Percentiles rank a stretch among this genome's conserved stretches.
phyloP scores from a whole-genome alignment of 2,888 invertebrate species.

The Drosophila putrida region DNA sequence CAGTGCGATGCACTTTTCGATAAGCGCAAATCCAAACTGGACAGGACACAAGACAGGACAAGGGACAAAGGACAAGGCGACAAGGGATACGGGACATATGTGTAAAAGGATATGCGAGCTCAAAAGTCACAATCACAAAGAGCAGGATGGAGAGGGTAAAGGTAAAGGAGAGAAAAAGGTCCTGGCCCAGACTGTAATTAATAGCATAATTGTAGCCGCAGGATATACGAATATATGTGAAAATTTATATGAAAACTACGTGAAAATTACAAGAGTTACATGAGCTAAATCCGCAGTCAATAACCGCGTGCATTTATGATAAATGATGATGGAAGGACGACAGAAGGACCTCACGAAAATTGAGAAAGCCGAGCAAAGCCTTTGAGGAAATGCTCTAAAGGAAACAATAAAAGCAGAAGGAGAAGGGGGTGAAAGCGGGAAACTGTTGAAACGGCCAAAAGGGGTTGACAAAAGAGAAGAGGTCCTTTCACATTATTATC shows the following conservation, averaged over 20 bases:
- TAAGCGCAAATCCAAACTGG: conserved; percentile 55
- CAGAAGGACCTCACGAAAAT: conserved; percentile 1
- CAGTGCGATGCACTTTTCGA: conserved; percentile 76
- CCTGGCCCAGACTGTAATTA: conserved; percentile 57
- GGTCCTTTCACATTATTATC: conserved; percentile 43
- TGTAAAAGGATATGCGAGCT: conserved; percentile 43
- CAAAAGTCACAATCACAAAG: conserved; percentile 40
- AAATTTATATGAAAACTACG: conserved; percentile 61
- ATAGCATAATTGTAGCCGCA: conserved; percentile 65
- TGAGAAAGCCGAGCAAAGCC: neutral
- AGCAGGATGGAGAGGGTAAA: conserved; percentile 1
- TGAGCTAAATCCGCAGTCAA: conserved; percentile 29
- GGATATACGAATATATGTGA: conserved; percentile 40
- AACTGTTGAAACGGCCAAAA: conserved; percentile 49
- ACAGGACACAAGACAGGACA: conserved; percentile 31
- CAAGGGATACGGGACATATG: conserved; percentile 9
- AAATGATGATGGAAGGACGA: conserved; percentile 37
- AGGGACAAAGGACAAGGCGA: conserved; percentile 14
- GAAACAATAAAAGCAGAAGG: too few species aligned
- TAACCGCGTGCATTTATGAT: conserved; percentile 41
- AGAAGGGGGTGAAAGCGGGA: conserved; percentile 4
- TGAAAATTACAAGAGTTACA: conserved; percentile 56
- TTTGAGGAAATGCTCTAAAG: conserved; percentile 35
- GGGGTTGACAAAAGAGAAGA: conserved; percentile 28
- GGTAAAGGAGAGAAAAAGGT: conserved; percentile 40